Conservation (phyloP, 2,113 vertebrate genomes). For the Suncus etruscus region DNA sequence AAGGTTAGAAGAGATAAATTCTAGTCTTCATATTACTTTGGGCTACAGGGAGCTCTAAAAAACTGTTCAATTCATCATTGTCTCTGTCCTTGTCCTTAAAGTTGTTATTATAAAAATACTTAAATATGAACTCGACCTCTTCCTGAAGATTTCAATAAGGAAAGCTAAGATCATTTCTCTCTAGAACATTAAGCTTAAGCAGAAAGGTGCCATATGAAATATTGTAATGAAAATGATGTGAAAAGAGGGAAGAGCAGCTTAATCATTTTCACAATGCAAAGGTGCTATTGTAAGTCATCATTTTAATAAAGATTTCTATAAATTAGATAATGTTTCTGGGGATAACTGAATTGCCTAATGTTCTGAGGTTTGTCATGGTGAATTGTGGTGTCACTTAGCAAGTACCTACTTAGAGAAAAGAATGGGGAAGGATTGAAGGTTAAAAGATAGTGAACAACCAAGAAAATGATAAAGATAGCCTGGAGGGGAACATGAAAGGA, state of each 20-base stretch:
- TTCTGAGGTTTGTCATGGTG: slow-evolving; percentile 58
- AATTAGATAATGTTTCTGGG: slow-evolving; percentile 47
- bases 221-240: slow-evolving; percentile 41
- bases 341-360: background rate
- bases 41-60: background rate
- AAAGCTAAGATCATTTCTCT: slow-evolving; percentile 56
- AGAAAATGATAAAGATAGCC: slow-evolving; percentile 17
- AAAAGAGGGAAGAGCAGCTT: background rate
- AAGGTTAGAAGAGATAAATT: background rate
- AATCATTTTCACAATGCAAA: slow-evolving; percentile 38
- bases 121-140: slow-evolving; percentile 37
- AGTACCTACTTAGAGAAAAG: slow-evolving; percentile 46
- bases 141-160: slow-evolving; percentile 49
- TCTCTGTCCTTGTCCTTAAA: slow-evolving; percentile 25
- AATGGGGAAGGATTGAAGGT: background rate
- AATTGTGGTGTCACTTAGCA: slow-evolving; percentile 61
- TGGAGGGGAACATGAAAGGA: background rate
- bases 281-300: background rate
- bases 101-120: slow-evolving; percentile 42
- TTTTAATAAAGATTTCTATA: slow-evolving; percentile 53
- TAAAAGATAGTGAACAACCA: background rate
- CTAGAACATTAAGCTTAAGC: slow-evolving; percentile 39
- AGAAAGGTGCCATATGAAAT: slow-evolving; percentile 48
- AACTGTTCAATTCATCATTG: background rate
- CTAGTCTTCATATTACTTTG: slow-evolving; percentile 28